These are phyloP conservation scores for Zaprionus lachaisei DNA, from an alignment of 1,140 invertebrate genomes.

Conservation along the genomic window DNA sequence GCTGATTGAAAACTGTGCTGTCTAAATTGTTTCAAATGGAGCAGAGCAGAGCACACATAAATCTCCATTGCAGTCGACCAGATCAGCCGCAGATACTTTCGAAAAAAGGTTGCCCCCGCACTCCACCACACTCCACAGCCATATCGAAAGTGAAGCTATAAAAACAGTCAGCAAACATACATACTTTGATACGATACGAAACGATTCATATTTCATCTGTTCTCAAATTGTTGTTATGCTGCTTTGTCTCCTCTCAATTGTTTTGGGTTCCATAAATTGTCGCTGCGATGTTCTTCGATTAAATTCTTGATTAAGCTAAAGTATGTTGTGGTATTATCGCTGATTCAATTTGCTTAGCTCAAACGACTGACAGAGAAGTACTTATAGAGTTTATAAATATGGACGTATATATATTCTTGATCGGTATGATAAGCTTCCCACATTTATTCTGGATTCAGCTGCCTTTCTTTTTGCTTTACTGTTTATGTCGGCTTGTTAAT, in stretches of 20 bases:
- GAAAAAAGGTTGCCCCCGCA: not conserved
- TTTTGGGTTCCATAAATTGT: not conserved
- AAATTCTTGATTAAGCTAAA: not conserved
- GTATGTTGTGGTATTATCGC: not conserved
- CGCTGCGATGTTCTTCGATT: not conserved
- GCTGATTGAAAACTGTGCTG: slow-evolving; percentile 73
- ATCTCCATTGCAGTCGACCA: slow-evolving; percentile 35
- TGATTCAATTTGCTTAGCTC: not conserved
- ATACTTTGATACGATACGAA: not conserved
- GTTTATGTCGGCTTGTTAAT: too few species aligned
- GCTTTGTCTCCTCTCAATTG: not conserved
- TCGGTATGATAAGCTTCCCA: too few species aligned
- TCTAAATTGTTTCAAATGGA: slow-evolving; percentile 67
- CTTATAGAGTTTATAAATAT: too few species aligned
- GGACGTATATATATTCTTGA: too few species aligned
- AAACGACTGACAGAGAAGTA: too few species aligned
- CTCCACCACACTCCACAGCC: not conserved
- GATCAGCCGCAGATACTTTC: slow-evolving; percentile 14
- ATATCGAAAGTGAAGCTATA: not conserved
- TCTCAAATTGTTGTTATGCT: not conserved
- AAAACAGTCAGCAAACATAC: not conserved
- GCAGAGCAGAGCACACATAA: slow-evolving; percentile 53
- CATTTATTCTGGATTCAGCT: too few species aligned
- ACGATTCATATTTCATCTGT: not conserved
- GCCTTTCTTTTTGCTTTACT: too few species aligned